A percentile compares a stretch with the other conserved stretches of the same genome.
Evolutionary conservation across 2,888 invertebrate species (phyloP).

Genomic region (Oligia fasciuncula): DNA sequence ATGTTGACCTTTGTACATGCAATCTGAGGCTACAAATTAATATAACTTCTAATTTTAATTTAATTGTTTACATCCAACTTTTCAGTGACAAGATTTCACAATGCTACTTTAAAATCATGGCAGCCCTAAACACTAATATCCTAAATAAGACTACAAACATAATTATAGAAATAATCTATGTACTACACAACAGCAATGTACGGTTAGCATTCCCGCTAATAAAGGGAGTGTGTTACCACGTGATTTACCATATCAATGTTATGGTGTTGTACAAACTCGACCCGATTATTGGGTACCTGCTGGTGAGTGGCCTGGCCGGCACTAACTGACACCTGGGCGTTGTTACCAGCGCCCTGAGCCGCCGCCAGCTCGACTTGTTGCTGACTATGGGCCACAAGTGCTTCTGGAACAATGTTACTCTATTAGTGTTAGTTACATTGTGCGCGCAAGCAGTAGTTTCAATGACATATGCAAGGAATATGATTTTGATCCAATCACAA

Average conservation of each 20-base stretch:
- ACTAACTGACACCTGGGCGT: slow-evolving; percentile 82
- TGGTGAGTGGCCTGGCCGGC: slow-evolving; percentile 82
- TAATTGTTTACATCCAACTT: background rate
- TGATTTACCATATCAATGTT: slow-evolving; percentile 90
- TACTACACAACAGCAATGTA: slow-evolving; percentile 78
- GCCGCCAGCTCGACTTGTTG: slow-evolving; percentile 86
- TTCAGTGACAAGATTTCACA: background rate
- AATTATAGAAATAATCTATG: slow-evolving; percentile 54
- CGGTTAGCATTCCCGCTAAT: slow-evolving; percentile 83
- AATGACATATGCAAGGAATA: no score
- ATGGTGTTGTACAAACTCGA: slow-evolving; percentile 90
- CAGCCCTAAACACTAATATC: slow-evolving; percentile 23
- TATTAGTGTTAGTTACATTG: background rate
- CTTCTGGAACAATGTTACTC: slow-evolving; percentile 75
- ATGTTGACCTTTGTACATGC: slow-evolving; percentile 44
- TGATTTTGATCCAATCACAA: no score
- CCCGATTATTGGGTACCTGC: slow-evolving; percentile 89
- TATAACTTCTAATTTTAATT: background rate
- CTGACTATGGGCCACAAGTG: slow-evolving; percentile 87
- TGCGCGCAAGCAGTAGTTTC: no score
- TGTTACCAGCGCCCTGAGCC: slow-evolving; percentile 74
- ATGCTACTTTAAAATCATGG: slow-evolving; percentile 12
- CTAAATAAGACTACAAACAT: slow-evolving; percentile 42
- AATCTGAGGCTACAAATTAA: background rate
- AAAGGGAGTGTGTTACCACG: slow-evolving; percentile 83